Conservation (phyloP, 2,113 vertebrate genomes). For the Amblyopsis rosae region DNA sequence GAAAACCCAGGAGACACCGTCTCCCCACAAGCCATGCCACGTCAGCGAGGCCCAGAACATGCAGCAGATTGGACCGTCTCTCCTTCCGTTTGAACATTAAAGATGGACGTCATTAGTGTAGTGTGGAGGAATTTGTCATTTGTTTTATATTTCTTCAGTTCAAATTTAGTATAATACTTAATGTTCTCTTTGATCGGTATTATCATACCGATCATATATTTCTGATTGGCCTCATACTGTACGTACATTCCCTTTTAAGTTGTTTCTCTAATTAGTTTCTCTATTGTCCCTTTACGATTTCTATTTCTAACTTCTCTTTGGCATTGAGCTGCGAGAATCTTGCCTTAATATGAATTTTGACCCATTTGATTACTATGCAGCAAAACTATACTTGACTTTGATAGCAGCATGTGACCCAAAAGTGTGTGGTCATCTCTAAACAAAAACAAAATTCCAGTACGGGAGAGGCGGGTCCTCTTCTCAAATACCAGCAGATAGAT, state of each 20-base stretch:
- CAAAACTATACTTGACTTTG: neutral
- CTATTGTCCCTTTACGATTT: neutral
- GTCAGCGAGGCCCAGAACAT: neutral
- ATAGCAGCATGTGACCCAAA: constrained; percentile 5
- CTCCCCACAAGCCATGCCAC: neutral
- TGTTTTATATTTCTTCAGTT: too few species aligned
- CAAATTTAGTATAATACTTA: too few species aligned
- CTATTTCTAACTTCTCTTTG: neutral
- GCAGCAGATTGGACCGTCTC: constrained; percentile 5
- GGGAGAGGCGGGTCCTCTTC: constrained; percentile 66
- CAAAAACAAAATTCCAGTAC: constrained; percentile 22
- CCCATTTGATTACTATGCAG: constrained; percentile 52
- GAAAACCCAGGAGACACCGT: constrained; percentile 27
- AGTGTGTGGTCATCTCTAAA: constrained; percentile 27
- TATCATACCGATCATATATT: too few species aligned
- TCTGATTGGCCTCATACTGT: too few species aligned
- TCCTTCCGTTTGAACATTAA: too few species aligned
- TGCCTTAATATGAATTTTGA: neutral
- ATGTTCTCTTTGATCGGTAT: too few species aligned
- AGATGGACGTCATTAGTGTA: constrained; percentile 3
- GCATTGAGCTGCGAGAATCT: neutral
- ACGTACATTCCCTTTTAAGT: neutral
- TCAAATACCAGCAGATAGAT: constrained; percentile 1
- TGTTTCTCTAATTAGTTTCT: neutral
- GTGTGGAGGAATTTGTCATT: constrained; percentile 18